These are phyloP conservation scores for Leptarthrus brevirostris DNA, from an alignment of 2,888 invertebrate species.

Conservation along the genomic window DNA sequence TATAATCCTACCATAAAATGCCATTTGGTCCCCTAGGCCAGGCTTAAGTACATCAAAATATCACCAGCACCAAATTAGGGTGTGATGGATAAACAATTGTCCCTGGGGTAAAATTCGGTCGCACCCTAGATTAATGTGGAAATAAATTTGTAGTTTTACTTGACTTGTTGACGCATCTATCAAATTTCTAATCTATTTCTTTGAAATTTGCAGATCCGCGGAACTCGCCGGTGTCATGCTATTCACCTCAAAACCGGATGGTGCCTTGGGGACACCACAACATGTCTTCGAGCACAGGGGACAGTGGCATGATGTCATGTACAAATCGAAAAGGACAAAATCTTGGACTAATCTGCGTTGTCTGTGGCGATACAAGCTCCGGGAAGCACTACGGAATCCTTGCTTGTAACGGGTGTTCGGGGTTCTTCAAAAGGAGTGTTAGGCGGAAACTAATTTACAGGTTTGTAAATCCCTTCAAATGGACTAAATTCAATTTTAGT, in stretches of 20 bases:
- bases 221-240: slow-evolving; percentile 62
- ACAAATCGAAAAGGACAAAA: slow-evolving; percentile 69
- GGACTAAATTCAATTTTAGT: slow-evolving; percentile 52
- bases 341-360: slow-evolving; percentile 90
- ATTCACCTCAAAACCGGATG: slow-evolving; percentile 63
- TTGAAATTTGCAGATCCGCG: slow-evolving; percentile 61
- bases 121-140: slow-evolving; percentile 56
- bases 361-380: slow-evolving; percentile 96
- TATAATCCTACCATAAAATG: slow-evolving; percentile 55
- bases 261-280: slow-evolving; percentile 64
- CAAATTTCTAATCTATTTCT: slow-evolving; percentile 33
- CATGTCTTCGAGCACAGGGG: slow-evolving; percentile 1
- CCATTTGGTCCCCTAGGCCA: slow-evolving; percentile 47
- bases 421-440: slow-evolving; percentile 98
- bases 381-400: slow-evolving; percentile 98
- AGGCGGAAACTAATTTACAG: slow-evolving; percentile 96
- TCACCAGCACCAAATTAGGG: slow-evolving; percentile 67
- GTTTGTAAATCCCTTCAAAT: slow-evolving; percentile 69
- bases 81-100: slow-evolving; percentile 68
- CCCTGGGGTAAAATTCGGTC: slow-evolving; percentile 63
- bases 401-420: slow-evolving; percentile 99
- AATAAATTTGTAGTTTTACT: slow-evolving; percentile 63
- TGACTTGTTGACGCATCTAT: slow-evolving; percentile 30
- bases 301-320: slow-evolving; percentile 50
- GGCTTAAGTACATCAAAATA: slow-evolving; percentile 66